These are phyloP conservation scores for Scaptodrosophila latifasciaeformis DNA, from an alignment of 2,888 invertebrate species.

Conservation along the genomic window DNA sequence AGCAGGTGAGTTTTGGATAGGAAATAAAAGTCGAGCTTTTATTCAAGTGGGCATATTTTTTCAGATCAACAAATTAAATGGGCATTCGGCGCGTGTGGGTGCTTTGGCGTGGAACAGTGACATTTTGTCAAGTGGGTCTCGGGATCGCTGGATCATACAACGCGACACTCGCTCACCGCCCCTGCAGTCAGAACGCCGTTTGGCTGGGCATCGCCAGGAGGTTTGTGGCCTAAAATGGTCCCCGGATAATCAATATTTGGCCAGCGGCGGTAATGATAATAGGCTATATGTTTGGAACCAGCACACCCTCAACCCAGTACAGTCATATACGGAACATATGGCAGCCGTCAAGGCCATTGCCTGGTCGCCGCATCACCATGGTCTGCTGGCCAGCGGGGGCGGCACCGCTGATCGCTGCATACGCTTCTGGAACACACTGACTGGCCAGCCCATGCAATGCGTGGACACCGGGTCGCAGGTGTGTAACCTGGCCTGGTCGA, in stretches of 20 bases:
- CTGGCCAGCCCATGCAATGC: slow-evolving; percentile 98
- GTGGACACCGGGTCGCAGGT: slow-evolving; percentile 99
- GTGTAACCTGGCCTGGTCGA: slow-evolving; percentile 99
- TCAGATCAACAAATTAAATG: slow-evolving; percentile 90
- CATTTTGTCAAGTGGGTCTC: slow-evolving; percentile 93
- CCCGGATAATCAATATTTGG: slow-evolving; percentile 96
- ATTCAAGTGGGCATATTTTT: slow-evolving; percentile 18
- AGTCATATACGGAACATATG: slow-evolving; percentile 95
- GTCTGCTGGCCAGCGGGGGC: slow-evolving; percentile 96
- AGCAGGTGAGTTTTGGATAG: slow-evolving; percentile 79
- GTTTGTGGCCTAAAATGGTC: slow-evolving; percentile 99
- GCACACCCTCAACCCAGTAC: slow-evolving; percentile 91
- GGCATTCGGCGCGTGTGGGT: slow-evolving; percentile 93
- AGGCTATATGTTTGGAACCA: slow-evolving; percentile 80
- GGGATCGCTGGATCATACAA: slow-evolving; percentile 95
- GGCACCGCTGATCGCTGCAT: slow-evolving; percentile 99
- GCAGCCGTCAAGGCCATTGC: slow-evolving; percentile 99
- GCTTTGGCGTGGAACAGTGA: slow-evolving; percentile 99
- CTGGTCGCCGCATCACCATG: slow-evolving; percentile 99
- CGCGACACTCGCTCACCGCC: slow-evolving; percentile 93
- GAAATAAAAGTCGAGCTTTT: background rate
- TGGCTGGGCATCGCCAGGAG: slow-evolving; percentile 96
- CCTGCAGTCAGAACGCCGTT: slow-evolving; percentile 83
- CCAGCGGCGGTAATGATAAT: slow-evolving; percentile 97
- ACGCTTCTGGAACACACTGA: slow-evolving; percentile 98